Base-by-base conservation (phyloP, 1,140 invertebrate genomes). In the Sminthurinus signatus region DNA sequence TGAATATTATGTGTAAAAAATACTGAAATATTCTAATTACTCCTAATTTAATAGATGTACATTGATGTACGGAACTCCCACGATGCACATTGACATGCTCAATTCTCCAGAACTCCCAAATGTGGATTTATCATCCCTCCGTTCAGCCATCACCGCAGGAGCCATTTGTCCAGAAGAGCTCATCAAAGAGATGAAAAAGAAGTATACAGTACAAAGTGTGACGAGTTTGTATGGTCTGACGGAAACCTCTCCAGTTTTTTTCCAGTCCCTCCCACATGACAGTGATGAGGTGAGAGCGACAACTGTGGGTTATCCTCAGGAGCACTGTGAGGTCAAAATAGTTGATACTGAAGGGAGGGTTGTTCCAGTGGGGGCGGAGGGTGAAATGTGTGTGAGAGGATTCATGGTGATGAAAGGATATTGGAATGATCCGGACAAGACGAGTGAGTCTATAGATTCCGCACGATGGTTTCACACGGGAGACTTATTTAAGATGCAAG, bases 61-160 rank as follows among this genome's bases (percentile, higher is more conserved):
- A 1, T 75, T 88, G 3, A 75, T 91, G 19, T 90, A 88, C 72
- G 95, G 95, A 17, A 97, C 95, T 0, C 96, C 96, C 5, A 97
- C 94, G 0, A 98, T 98, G 94, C 93, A 89, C 75, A 87, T 96
- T 59, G 92, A 97, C 75, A 80, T 92, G 58, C 72, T 93, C 31
- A 78, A 79, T 58, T 75, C 75, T 31, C 75, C 74, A 2, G 64
- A 76, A 1, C 74, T 78, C 56, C 42, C 72, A 15, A 65, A 72
- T 12, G 76, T 72, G 61, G 73, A 82, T 62, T 51, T 81, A 15
- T 72, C 71, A 17, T 75, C 74, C 0, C 63, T 83, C 43, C 72
- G 60, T 43, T 14, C 48, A 2, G 68, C 54, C 3, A 36, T 55
- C 19, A 70, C 68, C 8, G 68, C 44, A 31, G 68, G 64, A 5